phyloP scores from a whole-genome alignment of 1,140 invertebrate genomes.

The Dysdera silvatica region DNA sequence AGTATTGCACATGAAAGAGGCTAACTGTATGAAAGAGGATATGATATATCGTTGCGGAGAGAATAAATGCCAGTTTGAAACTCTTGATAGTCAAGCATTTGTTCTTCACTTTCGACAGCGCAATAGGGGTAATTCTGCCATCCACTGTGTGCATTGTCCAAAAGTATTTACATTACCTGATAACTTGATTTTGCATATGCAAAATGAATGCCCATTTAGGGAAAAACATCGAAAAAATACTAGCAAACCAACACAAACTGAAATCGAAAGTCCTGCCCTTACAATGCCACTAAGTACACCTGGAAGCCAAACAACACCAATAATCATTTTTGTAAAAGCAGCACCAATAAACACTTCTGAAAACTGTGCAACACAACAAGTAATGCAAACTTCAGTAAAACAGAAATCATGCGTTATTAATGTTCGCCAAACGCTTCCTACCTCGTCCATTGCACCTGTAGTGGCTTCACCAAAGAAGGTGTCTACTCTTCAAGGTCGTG shows the following conservation, averaged over 20 bases:
- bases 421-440: too few species aligned
- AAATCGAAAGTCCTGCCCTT: too few species aligned
- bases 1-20: constrained; percentile 14
- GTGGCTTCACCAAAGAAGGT: neutral
- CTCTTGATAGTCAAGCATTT: constrained; percentile 16
- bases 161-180: constrained; percentile 24
- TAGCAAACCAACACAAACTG: too few species aligned
- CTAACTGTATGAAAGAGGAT: constrained; percentile 6
- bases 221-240: too few species aligned
- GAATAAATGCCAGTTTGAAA: constrained; percentile 19
- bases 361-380: too few species aligned
- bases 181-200: constrained; percentile 24
- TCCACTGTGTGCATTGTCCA: constrained; percentile 22
- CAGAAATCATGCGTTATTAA: neutral
- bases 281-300: too few species aligned
- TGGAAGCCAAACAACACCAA: too few species aligned
- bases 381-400: neutral
- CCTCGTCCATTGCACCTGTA: neutral
- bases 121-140: constrained; percentile 20
- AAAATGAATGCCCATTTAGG: constrained; percentile 18
- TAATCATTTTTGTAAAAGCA: too few species aligned
- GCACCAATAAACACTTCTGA: too few species aligned
- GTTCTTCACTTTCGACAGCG: constrained; percentile 21
- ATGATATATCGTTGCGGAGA: constrained; percentile 24
- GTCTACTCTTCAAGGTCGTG: neutral